These are phyloP conservation scores for Lithophane ornitopus DNA, from an alignment of 2,888 invertebrate genomes.

Conservation along the genomic window DNA sequence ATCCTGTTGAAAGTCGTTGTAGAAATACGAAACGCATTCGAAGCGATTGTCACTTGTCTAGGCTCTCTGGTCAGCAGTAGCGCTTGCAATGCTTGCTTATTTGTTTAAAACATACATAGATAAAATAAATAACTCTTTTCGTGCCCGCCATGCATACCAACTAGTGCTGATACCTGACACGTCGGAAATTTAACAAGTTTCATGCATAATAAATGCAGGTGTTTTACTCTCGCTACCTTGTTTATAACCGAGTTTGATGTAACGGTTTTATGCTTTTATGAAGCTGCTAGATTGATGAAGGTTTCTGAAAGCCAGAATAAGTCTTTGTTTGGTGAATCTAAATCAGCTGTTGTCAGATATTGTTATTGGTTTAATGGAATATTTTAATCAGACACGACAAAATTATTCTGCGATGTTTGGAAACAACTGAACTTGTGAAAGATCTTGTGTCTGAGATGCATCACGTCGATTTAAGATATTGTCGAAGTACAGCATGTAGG, in stretches of 20 bases:
- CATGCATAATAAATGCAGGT: constrained; percentile 29
- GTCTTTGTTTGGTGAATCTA: not conserved
- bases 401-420: too few species aligned
- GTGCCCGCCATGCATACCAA: not conserved
- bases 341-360: not conserved
- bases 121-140: constrained; percentile 10
- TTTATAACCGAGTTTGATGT: not conserved
- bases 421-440: too few species aligned
- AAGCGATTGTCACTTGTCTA: too few species aligned
- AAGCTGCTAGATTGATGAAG: not conserved
- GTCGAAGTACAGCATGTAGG: too few species aligned
- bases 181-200: constrained; percentile 28
- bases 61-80: too few species aligned
- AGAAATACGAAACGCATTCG: too few species aligned
- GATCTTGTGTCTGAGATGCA: too few species aligned
- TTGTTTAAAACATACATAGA: too few species aligned
- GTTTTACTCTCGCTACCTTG: not conserved
- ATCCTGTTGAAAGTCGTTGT: too few species aligned
- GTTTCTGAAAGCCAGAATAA: not conserved
- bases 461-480: too few species aligned
- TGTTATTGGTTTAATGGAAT: not conserved
- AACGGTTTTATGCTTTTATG: not conserved
- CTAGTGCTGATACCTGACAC: not conserved
- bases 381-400: too few species aligned
- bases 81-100: too few species aligned